These are phyloP conservation scores for Chloroclystis v-ata DNA, from an alignment of 2,888 invertebrate genomes.

Conservation along the genomic window DNA sequence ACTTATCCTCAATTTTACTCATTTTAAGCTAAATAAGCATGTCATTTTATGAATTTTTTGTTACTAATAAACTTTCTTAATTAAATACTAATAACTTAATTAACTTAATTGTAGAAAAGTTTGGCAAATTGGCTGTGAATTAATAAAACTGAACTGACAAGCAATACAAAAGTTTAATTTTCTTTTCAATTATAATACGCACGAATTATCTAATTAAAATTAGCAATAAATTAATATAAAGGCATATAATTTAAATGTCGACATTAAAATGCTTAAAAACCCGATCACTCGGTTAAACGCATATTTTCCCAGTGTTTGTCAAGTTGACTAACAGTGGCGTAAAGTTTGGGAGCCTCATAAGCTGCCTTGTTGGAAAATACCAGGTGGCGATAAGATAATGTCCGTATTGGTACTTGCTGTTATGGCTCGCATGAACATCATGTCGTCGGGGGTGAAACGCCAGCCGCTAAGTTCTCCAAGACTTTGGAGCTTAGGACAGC, in stretches of 20 bases:
- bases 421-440: constrained; percentile 81
- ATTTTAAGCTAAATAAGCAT: no score
- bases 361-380: constrained; percentile 70
- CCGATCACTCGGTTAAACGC: background rate
- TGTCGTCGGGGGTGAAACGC: constrained; percentile 81
- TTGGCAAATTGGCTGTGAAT: constrained; percentile 22
- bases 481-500: constrained; percentile 81
- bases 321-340: no score
- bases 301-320: background rate
- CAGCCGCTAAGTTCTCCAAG: constrained; percentile 83
- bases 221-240: constrained; percentile 1
- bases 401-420: constrained; percentile 82
- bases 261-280: background rate
- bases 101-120: background rate
- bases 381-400: constrained; percentile 80
- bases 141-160: constrained; percentile 24
- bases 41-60: no score
- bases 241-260: background rate
- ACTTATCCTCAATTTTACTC: no score
- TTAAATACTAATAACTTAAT: no score
- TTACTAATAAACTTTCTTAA: no score
- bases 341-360: no score
- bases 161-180: constrained; percentile 28
- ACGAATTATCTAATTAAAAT: background rate
- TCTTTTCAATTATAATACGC: background rate